phyloP scores from a whole-genome alignment of 1,140 invertebrate species.

The Caenorhabditis briggsae region DNA sequence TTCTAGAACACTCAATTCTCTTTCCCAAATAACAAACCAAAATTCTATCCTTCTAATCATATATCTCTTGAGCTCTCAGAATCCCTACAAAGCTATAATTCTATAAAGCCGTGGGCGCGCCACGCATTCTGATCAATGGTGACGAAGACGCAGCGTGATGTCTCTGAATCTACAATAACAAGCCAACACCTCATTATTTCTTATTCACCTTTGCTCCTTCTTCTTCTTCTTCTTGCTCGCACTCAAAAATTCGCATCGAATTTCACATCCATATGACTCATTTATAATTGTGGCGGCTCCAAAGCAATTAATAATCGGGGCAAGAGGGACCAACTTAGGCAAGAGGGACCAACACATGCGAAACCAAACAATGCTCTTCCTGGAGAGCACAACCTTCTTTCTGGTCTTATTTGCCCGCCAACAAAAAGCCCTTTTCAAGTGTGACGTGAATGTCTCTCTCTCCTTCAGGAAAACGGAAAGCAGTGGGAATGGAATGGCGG shows the following conservation, averaged over 20 bases:
- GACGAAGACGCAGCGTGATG: too few species aligned
- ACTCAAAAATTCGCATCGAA: too few species aligned
- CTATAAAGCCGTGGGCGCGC: too few species aligned
- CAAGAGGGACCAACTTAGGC: background rate
- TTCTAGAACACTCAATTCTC: too few species aligned
- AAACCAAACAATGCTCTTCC: constrained; percentile 21
- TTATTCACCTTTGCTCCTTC: background rate
- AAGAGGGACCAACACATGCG: background rate
- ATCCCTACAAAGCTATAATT: too few species aligned
- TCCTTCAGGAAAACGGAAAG: background rate
- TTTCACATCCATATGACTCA: background rate
- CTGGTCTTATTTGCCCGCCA: background rate
- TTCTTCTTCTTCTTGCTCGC: background rate
- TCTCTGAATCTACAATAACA: too few species aligned
- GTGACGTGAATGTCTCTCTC: background rate
- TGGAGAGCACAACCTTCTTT: background rate
- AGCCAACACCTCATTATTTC: too few species aligned
- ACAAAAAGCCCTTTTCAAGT: constrained; percentile 26
- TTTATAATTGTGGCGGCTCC: background rate
- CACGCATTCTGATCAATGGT: too few species aligned
- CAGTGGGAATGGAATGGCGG: background rate
- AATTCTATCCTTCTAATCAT: too few species aligned
- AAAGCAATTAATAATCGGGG: constrained; percentile 1
- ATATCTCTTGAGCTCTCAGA: too few species aligned
- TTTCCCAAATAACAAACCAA: too few species aligned